Evolutionary conservation across 2,888 invertebrate genomes (phyloP).

Genomic region (Automeris io): DNA sequence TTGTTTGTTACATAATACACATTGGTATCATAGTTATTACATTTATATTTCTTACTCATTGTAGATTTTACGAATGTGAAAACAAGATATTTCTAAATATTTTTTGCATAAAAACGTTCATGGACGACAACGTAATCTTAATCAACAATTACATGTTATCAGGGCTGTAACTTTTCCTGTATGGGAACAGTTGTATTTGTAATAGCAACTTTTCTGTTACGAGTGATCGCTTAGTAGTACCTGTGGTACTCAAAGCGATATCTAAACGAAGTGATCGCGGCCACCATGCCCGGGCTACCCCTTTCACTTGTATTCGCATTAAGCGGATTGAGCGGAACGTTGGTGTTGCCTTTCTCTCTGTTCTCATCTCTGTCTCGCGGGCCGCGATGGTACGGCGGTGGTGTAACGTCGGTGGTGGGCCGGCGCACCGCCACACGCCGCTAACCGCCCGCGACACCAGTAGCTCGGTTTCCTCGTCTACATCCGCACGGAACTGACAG

Average conservation of each 20-base stretch:
- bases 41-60: too few species aligned
- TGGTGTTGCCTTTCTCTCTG: slow-evolving; percentile 69
- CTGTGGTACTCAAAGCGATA: slow-evolving; percentile 36
- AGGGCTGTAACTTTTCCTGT: too few species aligned
- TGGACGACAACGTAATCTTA: too few species aligned
- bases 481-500: slow-evolving; percentile 65
- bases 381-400: slow-evolving; percentile 40
- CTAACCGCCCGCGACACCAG: slow-evolving; percentile 54
- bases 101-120: too few species aligned
- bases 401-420: slow-evolving; percentile 56
- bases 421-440: slow-evolving; percentile 44
- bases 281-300: slow-evolving; percentile 67
- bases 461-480: slow-evolving; percentile 64
- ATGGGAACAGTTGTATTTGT: background rate
- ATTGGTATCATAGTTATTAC: too few species aligned
- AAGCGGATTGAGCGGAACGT: slow-evolving; percentile 65
- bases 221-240: too few species aligned
- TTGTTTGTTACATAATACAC: too few species aligned
- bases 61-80: too few species aligned
- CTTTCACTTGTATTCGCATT: slow-evolving; percentile 72
- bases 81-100: too few species aligned
- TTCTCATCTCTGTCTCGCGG: slow-evolving; percentile 68
- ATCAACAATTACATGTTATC: too few species aligned
- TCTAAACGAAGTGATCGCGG: slow-evolving; percentile 43
- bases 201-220: background rate